Conservation (phyloP, 1,140 invertebrate genomes). For the Leucophenga varia region DNA sequence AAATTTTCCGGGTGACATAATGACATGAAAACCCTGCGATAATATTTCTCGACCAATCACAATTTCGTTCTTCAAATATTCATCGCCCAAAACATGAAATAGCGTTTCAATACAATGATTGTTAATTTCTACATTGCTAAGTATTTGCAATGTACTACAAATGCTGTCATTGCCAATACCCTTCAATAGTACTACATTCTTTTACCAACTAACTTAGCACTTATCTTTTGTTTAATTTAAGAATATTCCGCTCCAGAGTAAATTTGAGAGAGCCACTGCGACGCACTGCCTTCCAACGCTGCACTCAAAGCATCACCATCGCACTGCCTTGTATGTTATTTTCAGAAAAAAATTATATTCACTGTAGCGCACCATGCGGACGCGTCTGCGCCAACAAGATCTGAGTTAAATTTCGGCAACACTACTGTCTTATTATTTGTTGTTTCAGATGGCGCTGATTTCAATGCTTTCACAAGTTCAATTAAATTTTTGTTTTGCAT, state of each 20-base stretch:
- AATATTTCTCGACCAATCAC: conserved; percentile 20
- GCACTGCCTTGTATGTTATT: conserved; percentile 1
- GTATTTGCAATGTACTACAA: background rate
- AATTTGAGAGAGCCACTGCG: background rate
- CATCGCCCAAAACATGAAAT: conserved; percentile 17
- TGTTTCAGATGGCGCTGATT: too few relatives aligned
- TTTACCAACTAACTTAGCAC: too few relatives aligned
- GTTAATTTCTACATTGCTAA: conserved; percentile 5
- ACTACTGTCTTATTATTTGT: background rate
- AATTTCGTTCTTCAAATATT: conserved; percentile 19
- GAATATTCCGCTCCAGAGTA: too few relatives aligned
- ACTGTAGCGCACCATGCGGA: conserved; percentile 6
- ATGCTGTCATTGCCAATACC: conserved; percentile 7
- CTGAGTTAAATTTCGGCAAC: conserved; percentile 17
- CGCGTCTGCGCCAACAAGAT: conserved; percentile 12
- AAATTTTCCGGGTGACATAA: conserved; percentile 14
- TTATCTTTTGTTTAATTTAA: too few relatives aligned
- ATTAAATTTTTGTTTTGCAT: too few relatives aligned
- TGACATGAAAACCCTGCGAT: conserved; percentile 13
- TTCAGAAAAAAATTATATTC: conserved; percentile 1
- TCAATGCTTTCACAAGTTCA: too few relatives aligned
- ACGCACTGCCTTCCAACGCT: too few relatives aligned
- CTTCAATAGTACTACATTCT: background rate
- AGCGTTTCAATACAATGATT: conserved; percentile 16
- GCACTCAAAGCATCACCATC: too few relatives aligned